phyloP scores from a whole-genome alignment of 2,888 invertebrate species.

The Cremastinae sp. region DNA sequence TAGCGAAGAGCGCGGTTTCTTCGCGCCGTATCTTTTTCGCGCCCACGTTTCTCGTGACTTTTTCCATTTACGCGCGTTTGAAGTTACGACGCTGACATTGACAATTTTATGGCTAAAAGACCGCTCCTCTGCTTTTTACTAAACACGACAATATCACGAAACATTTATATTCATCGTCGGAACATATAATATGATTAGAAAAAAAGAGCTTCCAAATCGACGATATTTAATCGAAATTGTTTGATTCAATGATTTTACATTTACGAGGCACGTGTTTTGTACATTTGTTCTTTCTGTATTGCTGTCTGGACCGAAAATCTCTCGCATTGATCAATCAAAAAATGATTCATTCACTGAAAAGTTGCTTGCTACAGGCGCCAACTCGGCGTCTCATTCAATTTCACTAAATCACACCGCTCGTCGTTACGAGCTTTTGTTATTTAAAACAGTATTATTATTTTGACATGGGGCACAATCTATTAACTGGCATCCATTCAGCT shows the following conservation, averaged over 20 bases:
- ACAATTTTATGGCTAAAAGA: neutral
- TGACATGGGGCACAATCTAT: slow-evolving; percentile 61
- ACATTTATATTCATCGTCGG: too few species aligned
- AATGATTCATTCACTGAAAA: slow-evolving; percentile 39
- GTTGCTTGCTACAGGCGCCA: slow-evolving; percentile 46
- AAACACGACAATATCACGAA: too few species aligned
- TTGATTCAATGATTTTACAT: neutral
- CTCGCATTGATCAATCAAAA: slow-evolving; percentile 46
- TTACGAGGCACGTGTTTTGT: neutral
- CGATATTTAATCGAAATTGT: too few species aligned
- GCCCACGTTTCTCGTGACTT: slow-evolving; percentile 7
- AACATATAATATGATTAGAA: neutral
- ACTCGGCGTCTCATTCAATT: slow-evolving; percentile 46
- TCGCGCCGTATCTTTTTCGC: neutral
- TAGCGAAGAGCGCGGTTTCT: slow-evolving; percentile 7
- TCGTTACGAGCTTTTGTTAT: slow-evolving; percentile 56
- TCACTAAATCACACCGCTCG: slow-evolving; percentile 50
- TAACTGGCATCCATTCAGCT: slow-evolving; percentile 50
- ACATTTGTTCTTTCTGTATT: neutral
- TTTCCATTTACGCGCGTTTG: slow-evolving; percentile 8
- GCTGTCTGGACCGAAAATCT: slow-evolving; percentile 3
- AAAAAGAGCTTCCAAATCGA: too few species aligned
- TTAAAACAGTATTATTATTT: slow-evolving; percentile 56
- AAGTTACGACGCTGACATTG: neutral
- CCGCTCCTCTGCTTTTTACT: neutral